Conservation (phyloP, 35 echinoderm and acorn worm genomes). For the Patiria miniata region DNA sequence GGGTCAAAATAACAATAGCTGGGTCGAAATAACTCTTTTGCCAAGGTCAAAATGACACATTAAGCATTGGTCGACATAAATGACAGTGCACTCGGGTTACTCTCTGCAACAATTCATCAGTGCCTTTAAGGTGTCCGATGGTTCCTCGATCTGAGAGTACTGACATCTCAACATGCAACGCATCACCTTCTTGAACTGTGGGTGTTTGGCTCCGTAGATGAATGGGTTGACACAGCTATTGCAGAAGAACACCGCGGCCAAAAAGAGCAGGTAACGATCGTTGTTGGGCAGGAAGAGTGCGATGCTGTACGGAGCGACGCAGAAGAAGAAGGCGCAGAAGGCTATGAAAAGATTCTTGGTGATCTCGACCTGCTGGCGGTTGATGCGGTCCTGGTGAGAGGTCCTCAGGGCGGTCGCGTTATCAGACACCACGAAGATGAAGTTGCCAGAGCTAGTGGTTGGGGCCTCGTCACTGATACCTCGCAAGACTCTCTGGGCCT, state of each 20-base stretch:
- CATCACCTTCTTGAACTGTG: slow-evolving; percentile 47
- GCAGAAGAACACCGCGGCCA: neutral
- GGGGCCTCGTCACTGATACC: too few species aligned
- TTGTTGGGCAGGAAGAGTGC: slow-evolving; percentile 50
- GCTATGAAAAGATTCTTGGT: slow-evolving; percentile 55
- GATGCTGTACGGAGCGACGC: slow-evolving; percentile 47
- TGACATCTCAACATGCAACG: slow-evolving; percentile 24
- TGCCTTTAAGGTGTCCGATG: slow-evolving; percentile 16
- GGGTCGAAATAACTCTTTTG: neutral
- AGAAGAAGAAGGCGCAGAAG: slow-evolving; percentile 60
- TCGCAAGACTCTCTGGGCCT: neutral
- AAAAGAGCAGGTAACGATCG: slow-evolving; percentile 29
- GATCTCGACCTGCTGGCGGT: slow-evolving; percentile 37
- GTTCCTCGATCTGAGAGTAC: slow-evolving; percentile 40
- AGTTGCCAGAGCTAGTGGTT: neutral
- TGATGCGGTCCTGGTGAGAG: neutral
- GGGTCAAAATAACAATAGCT: too few species aligned
- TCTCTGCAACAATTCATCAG: neutral
- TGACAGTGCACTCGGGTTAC: neutral
- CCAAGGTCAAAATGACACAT: too few species aligned
- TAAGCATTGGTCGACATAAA: too few species aligned
- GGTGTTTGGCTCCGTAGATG: slow-evolving; percentile 50
- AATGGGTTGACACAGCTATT: slow-evolving; percentile 40
- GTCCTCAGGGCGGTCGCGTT: neutral
- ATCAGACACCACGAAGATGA: neutral